Conservation (phyloP, 2,113 vertebrate species). For the Sisor rabdophorus region DNA sequence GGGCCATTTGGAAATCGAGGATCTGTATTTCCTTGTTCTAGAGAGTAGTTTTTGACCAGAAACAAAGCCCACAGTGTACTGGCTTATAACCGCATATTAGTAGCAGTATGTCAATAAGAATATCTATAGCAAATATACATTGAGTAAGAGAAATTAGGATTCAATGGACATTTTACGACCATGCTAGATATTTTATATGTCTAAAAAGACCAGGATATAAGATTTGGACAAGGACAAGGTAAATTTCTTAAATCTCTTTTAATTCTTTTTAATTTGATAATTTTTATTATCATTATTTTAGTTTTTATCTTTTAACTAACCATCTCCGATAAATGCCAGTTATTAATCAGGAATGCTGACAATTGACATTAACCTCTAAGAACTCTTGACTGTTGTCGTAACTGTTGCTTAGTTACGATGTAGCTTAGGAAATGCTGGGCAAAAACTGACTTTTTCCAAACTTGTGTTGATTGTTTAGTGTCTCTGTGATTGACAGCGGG, state of each 20-base stretch:
- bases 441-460: neutral
- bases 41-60: neutral
- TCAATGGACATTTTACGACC: neutral
- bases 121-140: neutral
- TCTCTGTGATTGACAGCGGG: neutral
- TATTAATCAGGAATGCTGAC: neutral
- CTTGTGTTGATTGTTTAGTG: neutral
- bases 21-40: slow-evolving; percentile 2
- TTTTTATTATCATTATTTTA: neutral
- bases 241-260: neutral
- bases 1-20: neutral
- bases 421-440: neutral
- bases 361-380: neutral
- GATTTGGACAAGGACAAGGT: neutral
- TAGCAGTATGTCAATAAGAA: neutral
- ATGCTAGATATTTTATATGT: neutral
- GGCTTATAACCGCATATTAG: neutral
- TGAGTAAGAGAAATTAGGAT: neutral
- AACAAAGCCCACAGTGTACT: slow-evolving; percentile 5
- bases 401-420: neutral
- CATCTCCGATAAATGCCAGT: neutral
- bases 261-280: neutral
- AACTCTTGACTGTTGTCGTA: neutral
- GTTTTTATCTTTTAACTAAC: neutral
- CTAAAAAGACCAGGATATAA: neutral